Conservation (phyloP, 2,888 invertebrate species). For the Dinocampus coccinellae region DNA sequence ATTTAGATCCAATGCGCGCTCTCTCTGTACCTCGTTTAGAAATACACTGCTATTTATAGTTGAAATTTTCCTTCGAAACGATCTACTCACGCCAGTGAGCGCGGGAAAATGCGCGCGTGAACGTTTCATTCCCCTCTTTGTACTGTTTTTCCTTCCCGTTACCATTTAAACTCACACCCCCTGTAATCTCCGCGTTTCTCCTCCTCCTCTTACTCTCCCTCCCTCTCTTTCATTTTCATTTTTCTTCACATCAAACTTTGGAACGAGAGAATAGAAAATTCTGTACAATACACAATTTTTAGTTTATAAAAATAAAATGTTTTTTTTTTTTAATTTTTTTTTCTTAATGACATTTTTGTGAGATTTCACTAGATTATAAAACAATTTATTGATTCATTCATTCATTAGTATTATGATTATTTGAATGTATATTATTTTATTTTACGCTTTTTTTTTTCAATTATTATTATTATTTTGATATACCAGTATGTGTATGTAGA, state of each 20-base stretch:
- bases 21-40: slow-evolving; percentile 68
- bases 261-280: no score
- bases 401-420: no score
- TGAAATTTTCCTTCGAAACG: slow-evolving; percentile 67
- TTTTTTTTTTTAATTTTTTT: no score
- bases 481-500: neutral
- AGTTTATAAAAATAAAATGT: no score
- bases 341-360: no score
- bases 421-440: no score
- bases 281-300: no score
- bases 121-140: slow-evolving; percentile 26
- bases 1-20: slow-evolving; percentile 70
- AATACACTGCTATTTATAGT: slow-evolving; percentile 70
- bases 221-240: slow-evolving; percentile 26
- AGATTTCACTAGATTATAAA: no score
- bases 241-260: slow-evolving; percentile 15
- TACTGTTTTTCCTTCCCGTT: slow-evolving; percentile 4
- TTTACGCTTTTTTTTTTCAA: neutral
- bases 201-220: no score
- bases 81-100: slow-evolving; percentile 47
- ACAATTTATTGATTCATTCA: no score
- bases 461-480: neutral
- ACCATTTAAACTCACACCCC: neutral
- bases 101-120: slow-evolving; percentile 32
- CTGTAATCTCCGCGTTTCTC: neutral